Conservation (phyloP, 2,888 invertebrate genomes). For the Balanococcus diminutus region DNA sequence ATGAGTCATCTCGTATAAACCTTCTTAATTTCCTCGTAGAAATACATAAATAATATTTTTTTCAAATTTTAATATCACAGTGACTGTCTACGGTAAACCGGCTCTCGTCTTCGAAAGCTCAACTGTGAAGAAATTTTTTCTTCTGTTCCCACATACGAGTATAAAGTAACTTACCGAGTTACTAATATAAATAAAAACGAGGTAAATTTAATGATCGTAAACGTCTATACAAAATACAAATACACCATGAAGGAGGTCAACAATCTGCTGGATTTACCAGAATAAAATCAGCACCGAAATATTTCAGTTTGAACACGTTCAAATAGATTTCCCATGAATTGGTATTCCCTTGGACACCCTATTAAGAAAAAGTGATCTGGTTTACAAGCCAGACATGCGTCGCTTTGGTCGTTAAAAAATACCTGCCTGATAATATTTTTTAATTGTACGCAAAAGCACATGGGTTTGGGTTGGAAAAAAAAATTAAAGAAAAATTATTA, state of each 20-base stretch:
- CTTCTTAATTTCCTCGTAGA: not conserved
- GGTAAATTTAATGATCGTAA: not conserved
- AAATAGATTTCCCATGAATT: not conserved
- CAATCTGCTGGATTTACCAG: not conserved
- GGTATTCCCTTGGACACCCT: not conserved
- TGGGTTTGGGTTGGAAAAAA: not conserved
- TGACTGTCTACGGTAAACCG: not conserved
- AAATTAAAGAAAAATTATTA: too few species aligned
- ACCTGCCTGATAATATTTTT: not conserved
- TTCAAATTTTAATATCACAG: not conserved
- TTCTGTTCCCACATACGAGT: conserved; percentile 36
- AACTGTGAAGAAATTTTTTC: not conserved
- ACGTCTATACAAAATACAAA: not conserved
- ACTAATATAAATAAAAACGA: not conserved
- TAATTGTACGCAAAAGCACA: not conserved
- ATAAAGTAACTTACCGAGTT: not conserved
- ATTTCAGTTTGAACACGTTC: not conserved
- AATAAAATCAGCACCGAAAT: not conserved
- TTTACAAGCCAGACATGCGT: not conserved
- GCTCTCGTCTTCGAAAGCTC: not conserved
- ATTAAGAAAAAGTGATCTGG: not conserved
- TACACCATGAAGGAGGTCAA: not conserved
- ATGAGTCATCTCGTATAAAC: conserved; percentile 3
- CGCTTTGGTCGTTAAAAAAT: not conserved
- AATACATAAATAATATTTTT: conserved; percentile 13